A percentile compares a stretch with the other conserved stretches of the same genome.
Conservation (phyloP, 2,797 vertebrate genomes). For the Pteropus rufus region DNA sequence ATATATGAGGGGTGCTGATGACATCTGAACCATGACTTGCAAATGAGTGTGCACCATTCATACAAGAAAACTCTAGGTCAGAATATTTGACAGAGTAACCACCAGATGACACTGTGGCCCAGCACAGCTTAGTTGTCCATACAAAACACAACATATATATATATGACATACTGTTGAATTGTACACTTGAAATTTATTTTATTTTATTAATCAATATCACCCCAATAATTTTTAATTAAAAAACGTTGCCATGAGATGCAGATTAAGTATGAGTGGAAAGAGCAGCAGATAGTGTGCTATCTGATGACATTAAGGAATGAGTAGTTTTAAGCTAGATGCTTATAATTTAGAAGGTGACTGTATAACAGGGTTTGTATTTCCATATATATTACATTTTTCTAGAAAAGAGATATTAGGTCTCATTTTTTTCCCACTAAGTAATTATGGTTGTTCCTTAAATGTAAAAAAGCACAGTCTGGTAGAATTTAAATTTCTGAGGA, state of each 20-base stretch:
- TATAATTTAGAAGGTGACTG: not conserved
- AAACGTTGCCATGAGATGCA: too few relatives aligned
- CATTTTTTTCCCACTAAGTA: not conserved
- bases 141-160: too few relatives aligned
- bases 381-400: not conserved
- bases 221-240: too few relatives aligned
- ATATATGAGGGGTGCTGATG: not conserved
- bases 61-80: not conserved
- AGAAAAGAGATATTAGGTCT: not conserved
- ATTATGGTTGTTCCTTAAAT: not conserved
- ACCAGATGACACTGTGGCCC: not conserved
- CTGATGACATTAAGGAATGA: not conserved
- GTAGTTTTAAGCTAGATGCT: not conserved
- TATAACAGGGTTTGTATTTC: not conserved
- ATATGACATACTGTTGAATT: too few relatives aligned
- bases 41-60: not conserved
- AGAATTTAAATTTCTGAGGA: constrained; percentile 21
- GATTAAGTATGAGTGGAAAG: not conserved
- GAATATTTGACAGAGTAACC: not conserved
- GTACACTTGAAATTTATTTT: too few relatives aligned
- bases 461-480: not conserved
- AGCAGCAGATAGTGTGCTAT: not conserved
- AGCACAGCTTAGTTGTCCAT: not conserved
- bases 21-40: not conserved
- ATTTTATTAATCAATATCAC: too few relatives aligned